These are phyloP conservation scores for Rhegmatorhina hoffmannsi DNA, from an alignment of 2,113 vertebrate genomes.

Conservation along the genomic window DNA sequence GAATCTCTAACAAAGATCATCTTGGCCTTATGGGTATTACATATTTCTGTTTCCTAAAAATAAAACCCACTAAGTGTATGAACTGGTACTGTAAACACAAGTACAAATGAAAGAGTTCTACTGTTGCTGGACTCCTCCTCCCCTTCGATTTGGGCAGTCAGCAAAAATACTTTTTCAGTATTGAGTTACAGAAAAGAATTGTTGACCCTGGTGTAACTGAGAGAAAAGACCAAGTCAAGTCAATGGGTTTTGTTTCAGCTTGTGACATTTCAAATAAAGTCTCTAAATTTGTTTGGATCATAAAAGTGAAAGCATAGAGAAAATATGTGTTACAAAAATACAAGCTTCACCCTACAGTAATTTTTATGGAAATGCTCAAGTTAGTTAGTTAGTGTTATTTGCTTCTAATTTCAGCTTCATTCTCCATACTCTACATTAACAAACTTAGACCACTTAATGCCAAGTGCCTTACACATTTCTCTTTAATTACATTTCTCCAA, in stretches of 20 bases:
- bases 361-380: background rate
- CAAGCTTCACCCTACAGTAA: background rate
- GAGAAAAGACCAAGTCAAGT: background rate
- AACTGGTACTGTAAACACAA: background rate
- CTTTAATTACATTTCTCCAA: conserved; percentile 25
- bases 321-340: background rate
- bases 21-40: background rate
- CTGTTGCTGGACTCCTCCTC: background rate
- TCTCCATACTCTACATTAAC: background rate
- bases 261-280: background rate
- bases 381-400: background rate
- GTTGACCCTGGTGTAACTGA: background rate
- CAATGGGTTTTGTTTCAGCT: background rate
- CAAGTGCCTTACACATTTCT: background rate
- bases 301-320: background rate
- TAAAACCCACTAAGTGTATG: background rate
- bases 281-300: background rate
- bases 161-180: conserved; percentile 16
- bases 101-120: background rate
- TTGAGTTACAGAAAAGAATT: conserved; percentile 3
- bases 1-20: background rate
- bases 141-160: background rate
- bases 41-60: conserved; percentile 3
- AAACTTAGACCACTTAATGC: background rate
- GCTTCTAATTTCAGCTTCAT: background rate